Evolutionary conservation across 2,888 invertebrate genomes (phyloP).

Genomic region (Aphodius sticticus): DNA sequence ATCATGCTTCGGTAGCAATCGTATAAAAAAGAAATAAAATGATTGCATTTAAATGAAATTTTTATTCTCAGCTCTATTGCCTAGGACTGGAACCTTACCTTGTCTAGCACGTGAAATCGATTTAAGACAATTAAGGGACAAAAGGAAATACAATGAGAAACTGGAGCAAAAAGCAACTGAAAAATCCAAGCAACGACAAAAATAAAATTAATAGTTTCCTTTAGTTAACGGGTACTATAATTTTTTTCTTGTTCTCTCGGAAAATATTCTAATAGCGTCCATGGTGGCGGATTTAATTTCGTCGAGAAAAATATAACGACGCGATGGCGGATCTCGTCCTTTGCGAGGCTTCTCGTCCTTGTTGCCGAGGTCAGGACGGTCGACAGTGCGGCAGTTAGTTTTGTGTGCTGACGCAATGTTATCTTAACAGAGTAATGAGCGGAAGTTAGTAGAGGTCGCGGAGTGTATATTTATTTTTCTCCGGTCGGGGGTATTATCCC

Average conservation of each 20-base stretch:
- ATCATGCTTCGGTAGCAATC: no score
- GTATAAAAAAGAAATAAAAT: no score
- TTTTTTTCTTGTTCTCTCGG: neutral
- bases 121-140: no score
- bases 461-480: neutral
- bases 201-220: no score
- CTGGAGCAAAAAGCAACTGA: no score
- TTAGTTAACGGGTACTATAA: no score
- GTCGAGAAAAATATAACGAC: neutral
- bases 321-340: neutral
- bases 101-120: no score
- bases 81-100: no score
- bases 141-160: no score
- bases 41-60: no score
- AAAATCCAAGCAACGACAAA: no score
- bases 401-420: conserved; percentile 27
- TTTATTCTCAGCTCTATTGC: no score
- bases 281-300: neutral
- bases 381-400: conserved; percentile 10
- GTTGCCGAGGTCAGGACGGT: neutral
- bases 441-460: conserved; percentile 20
- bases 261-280: neutral
- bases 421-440: conserved; percentile 26
- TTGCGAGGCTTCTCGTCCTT: conserved; percentile 4
- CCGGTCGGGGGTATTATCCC: neutral